These are phyloP conservation scores for Meiosimyza decipiens DNA, from an alignment of 2,888 invertebrate genomes.

Conservation along the genomic window DNA sequence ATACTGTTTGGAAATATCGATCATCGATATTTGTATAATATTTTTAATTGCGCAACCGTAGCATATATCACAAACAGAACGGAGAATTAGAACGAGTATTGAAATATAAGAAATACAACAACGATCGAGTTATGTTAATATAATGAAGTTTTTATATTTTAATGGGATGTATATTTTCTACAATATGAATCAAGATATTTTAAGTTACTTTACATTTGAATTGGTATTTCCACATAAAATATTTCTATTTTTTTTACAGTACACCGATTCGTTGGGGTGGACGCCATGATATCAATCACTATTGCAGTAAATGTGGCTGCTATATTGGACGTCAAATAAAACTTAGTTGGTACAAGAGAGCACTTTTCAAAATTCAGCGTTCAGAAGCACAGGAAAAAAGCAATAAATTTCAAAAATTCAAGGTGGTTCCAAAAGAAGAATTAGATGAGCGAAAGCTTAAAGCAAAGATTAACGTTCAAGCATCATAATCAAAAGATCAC, in stretches of 20 bases:
- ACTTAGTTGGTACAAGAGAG: slow-evolving; percentile 61
- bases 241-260: slow-evolving; percentile 43
- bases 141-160: no score
- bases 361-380: slow-evolving; percentile 57
- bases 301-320: slow-evolving; percentile 62
- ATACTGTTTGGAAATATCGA: no score
- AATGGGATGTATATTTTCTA: no score
- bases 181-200: no score
- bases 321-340: slow-evolving; percentile 60
- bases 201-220: neutral
- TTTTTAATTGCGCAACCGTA: no score
- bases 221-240: neutral
- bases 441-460: slow-evolving; percentile 51
- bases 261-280: slow-evolving; percentile 57
- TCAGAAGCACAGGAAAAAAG: slow-evolving; percentile 52
- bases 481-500: no score
- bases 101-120: no score
- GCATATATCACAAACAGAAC: no score
- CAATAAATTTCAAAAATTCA: slow-evolving; percentile 55
- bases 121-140: no score
- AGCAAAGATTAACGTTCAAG: no score
- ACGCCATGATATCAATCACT: slow-evolving; percentile 61
- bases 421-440: slow-evolving; percentile 54
- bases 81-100: no score
- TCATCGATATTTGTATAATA: no score